Percentiles rank a stretch among this genome's conserved stretches.
Evolutionary conservation across 2,888 invertebrate species (phyloP).

Genomic region (Meteorus colon): DNA sequence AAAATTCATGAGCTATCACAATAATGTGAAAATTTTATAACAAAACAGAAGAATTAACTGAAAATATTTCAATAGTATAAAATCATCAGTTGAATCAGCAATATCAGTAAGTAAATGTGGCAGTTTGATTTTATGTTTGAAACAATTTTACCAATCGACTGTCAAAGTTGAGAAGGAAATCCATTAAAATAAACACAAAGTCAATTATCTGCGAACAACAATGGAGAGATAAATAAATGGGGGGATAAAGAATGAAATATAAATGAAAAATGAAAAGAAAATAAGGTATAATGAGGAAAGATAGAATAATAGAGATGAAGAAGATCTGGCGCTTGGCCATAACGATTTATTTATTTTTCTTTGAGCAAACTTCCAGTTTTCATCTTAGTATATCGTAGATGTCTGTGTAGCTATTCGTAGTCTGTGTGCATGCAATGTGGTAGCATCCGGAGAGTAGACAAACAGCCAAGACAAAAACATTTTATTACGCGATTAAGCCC

Average conservation of each 20-base stretch:
- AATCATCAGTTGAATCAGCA: no score
- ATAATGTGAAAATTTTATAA: no score
- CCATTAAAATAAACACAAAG: no score
- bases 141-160: no score
- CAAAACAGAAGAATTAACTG: no score
- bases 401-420: neutral
- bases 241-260: neutral
- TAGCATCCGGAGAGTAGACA: conserved; percentile 58
- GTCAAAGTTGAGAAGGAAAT: no score
- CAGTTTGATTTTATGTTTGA: no score
- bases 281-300: neutral
- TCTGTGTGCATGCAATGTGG: conserved; percentile 24
- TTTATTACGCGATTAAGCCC: conserved; percentile 70
- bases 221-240: no score
- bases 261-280: conserved; percentile 1
- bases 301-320: conserved; percentile 21
- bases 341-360: conserved; percentile 43
- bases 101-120: no score
- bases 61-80: no score
- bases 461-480: conserved; percentile 66
- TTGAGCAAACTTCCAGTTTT: conserved; percentile 24
- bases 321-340: conserved; percentile 43
- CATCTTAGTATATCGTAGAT: neutral
- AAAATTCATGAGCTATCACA: no score
- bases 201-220: no score